Evolutionary conservation across 2,113 vertebrate genomes (phyloP), one percentile per base, ranked within the genome.

Genomic region (Psilopsiagon aurifrons): DNA sequence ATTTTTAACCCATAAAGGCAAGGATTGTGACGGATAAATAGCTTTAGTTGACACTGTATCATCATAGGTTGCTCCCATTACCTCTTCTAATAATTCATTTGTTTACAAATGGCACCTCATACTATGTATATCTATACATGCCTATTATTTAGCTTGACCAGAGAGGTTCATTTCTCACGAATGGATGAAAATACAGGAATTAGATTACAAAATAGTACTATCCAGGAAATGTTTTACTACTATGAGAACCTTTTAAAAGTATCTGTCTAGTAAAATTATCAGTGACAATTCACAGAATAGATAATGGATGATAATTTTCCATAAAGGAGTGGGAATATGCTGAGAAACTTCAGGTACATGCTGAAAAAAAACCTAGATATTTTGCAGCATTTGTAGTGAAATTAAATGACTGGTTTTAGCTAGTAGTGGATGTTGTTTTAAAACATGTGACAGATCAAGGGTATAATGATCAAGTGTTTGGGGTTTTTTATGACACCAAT

Each of bases 1-100:
- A 16, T 63, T 93, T 96, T 95, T 88, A 92, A 93, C 60, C 75
- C 43, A 86, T 81, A 95, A 96, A 93, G 60, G 52, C 47, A 71
- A 73, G 64, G 66, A 90, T 92, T 94, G 71, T 92, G 88, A 86
- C 63, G 59, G 90, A 74, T 81, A 93, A 96, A 94, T 90, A 60
- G 79, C 88, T 69, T 51, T 44, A 60, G 64, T 12, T 96, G 86
- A 37, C 35, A 66, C 89, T 90, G 86, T 47, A 90, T 96, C 90
- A 90, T 81, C 88, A 68, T 2, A 57, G 88, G 75, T 44, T 92
- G 39, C 51, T 94, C 39, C 39, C 39, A 60, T 94, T 95, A 86
- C n/a, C 64, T 90, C 60, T 68, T 46, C 16, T 64, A 88, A 67
- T 94, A 92, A 93, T 78, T 92, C 67, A 90, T 64, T 89, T 27